Evolutionary conservation across 2,113 vertebrate species (phyloP), one percentile per base, ranked within the genome.

Genomic region (Gambusia affinis): DNA sequence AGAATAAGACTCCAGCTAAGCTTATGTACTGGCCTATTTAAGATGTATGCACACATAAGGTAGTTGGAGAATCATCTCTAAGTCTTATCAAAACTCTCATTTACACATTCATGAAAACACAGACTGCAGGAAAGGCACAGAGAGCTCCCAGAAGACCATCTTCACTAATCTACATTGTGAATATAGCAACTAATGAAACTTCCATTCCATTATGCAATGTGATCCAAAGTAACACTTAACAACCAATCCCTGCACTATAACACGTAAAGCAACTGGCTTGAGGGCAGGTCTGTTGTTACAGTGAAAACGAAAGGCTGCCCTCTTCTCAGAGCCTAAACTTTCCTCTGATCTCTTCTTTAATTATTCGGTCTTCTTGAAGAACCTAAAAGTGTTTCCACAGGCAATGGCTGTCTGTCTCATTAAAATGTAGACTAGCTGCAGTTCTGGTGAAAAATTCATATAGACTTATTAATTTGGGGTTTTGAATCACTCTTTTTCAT

Each of bases 1-100:
- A 86, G 84, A 86, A 80, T 66, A 54, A 80, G 84, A 87, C 82
- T 86, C 76, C 87, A 86, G 87, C 87, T 86, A 78, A 86, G 88
- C 85, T 81, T 74, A 79, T 79, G 76, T 54, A 37, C 82, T 83
- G 82, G 83, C 85, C 88, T 88, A 85, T 75, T 90, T 86, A 83
- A 57, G 57, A 75, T 54, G 57, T 68, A 86, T 60, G 64, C 64
- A 73, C 35, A 66, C 37, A 64, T 44, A 70, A 19, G 67, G 73
- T 8, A 83, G 31, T 24, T 70, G 67, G 60, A 78, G 73, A 78
- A 51, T 31, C 67, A 63, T 60, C 63, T 22, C 74, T 72, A 66
- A 27, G 72, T 74, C 65, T 61, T 67, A 57, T 64, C 61, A 63
- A 65, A 65, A 70, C 39, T 62, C 76, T 72, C 70, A 80, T 82